phyloP scores from a whole-genome alignment of 2,797 vertebrate species.

The Tolypeutes matacus region DNA sequence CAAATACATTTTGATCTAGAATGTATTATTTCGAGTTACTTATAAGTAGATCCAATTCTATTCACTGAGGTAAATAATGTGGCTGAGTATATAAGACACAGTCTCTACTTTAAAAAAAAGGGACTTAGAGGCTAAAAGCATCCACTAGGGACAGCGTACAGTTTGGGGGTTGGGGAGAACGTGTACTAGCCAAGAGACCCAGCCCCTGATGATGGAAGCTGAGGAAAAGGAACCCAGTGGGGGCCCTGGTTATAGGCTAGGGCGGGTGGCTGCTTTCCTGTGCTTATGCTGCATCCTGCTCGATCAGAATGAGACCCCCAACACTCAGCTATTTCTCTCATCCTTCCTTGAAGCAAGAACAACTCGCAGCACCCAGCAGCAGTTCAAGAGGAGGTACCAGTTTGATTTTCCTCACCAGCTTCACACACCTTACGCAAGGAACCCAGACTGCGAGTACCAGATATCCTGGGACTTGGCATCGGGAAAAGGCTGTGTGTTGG shows the following conservation, averaged over 20 bases:
- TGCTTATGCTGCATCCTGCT: not conserved
- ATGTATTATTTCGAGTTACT: not conserved
- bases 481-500: not conserved
- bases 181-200: not conserved
- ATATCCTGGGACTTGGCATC: not conserved
- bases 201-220: not conserved
- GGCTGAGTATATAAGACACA: not conserved
- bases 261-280: not conserved
- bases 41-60: not conserved
- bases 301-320: not conserved
- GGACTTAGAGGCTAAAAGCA: not conserved
- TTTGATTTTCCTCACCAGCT: fast-evolving
- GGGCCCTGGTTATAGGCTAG: too few species aligned
- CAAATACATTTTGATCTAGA: not conserved
- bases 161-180: not conserved
- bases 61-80: not conserved
- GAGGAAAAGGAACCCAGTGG: too few species aligned
- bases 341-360: not conserved
- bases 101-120: not conserved
- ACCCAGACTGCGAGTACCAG: not conserved
- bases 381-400: fast-evolving
- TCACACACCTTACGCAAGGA: fast-evolving
- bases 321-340: fast-evolving
- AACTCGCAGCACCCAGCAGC: not conserved
- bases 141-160: not conserved